Percentiles rank a stretch among this genome's conserved stretches.
phyloP scores from a whole-genome alignment of 2,888 invertebrate genomes.

The Euzophera pinguis region DNA sequence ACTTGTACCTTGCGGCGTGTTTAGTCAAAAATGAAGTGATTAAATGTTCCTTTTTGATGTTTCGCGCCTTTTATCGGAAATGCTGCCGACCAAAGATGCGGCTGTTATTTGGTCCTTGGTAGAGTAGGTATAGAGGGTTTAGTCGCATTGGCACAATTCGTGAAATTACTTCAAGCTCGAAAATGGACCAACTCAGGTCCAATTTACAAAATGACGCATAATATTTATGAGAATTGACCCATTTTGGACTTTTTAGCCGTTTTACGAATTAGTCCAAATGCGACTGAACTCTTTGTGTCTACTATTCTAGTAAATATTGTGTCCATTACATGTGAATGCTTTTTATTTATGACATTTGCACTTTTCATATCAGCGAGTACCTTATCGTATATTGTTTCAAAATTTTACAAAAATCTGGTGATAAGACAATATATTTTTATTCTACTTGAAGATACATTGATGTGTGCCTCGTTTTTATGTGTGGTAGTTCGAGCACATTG shows the following conservation, averaged over 20 bases:
- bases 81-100: slow-evolving; percentile 69
- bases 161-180: no score
- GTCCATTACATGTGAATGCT: slow-evolving; percentile 33
- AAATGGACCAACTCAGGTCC: no score
- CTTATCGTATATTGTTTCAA: slow-evolving; percentile 40
- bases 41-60: slow-evolving; percentile 7
- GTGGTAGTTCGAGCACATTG: slow-evolving; percentile 38
- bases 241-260: no score
- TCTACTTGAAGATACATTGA: slow-evolving; percentile 39
- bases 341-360: slow-evolving; percentile 31
- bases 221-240: no score
- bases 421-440: slow-evolving; percentile 59
- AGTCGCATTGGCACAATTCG: no score
- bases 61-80: slow-evolving; percentile 41
- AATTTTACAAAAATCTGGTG: slow-evolving; percentile 41
- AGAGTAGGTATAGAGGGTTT: background rate
- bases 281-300: background rate
- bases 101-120: slow-evolving; percentile 39
- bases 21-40: background rate
- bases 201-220: no score
- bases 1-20: slow-evolving; percentile 22
- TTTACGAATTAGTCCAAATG: no score
- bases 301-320: slow-evolving; percentile 19
- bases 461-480: slow-evolving; percentile 50
- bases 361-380: slow-evolving; percentile 62